phyloP scores from a whole-genome alignment of 1,140 invertebrate species.

The Macrobrachium nipponense region DNA sequence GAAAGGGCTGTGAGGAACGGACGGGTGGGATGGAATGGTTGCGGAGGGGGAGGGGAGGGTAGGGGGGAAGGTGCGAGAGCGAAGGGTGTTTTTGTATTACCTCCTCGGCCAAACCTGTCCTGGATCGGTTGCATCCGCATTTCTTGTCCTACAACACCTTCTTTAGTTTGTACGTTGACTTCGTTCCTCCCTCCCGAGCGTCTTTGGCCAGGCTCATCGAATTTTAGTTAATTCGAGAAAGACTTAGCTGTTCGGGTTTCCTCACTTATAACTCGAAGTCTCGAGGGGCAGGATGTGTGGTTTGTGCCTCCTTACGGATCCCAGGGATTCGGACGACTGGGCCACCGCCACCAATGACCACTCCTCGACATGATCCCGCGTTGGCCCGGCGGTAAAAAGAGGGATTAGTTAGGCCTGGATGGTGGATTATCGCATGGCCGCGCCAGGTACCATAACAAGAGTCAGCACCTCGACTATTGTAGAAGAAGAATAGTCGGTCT shows the following conservation, averaged over 20 bases:
- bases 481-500: constrained; percentile 6
- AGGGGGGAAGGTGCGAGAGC: not conserved
- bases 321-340: not conserved
- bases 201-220: not conserved
- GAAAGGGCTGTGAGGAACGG: too few species aligned
- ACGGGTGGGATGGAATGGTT: not conserved
- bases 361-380: constrained; percentile 25
- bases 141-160: not conserved
- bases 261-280: not conserved
- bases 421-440: constrained; percentile 44
- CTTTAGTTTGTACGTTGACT: not conserved
- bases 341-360: constrained; percentile 1
- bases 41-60: too few species aligned
- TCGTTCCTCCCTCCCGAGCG: too few species aligned
- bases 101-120: constrained; percentile 32
- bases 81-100: constrained; percentile 8
- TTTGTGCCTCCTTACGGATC: not conserved
- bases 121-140: constrained; percentile 14
- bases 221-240: not conserved
- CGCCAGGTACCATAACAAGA: constrained; percentile 46
- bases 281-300: not conserved
- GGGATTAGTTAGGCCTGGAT: constrained; percentile 48
- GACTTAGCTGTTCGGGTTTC: not conserved
- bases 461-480: constrained; percentile 25
- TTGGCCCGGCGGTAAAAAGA: constrained; percentile 33